phyloP scores from a whole-genome alignment of 2,888 invertebrate species.

The Colletes collaris region DNA sequence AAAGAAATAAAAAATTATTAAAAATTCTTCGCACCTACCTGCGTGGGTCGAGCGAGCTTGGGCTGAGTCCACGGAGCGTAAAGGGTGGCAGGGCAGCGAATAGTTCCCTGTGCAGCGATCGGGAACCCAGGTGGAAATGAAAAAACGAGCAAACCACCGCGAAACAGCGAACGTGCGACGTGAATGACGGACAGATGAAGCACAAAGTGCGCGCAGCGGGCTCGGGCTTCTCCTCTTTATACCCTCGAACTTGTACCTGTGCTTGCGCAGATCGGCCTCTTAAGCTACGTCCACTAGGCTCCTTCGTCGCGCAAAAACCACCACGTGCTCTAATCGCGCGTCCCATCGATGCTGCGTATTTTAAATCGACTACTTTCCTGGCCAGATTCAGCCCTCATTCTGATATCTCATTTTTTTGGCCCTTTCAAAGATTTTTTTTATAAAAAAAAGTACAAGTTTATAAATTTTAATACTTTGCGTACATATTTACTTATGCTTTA shows the following conservation, averaged over 20 bases:
- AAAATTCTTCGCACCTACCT: conserved; percentile 20
- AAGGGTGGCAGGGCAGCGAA: not conserved
- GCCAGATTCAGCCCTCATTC: too few relatives aligned
- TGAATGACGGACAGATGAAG: conserved; percentile 74
- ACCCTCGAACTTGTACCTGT: conserved; percentile 79
- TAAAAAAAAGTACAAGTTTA: too few relatives aligned
- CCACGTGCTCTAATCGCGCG: conserved; percentile 50
- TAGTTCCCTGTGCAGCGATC: not conserved
- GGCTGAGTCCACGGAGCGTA: conserved; percentile 4
- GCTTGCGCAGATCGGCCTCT: conserved; percentile 76
- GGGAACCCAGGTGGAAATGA: not conserved
- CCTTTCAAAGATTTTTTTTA: too few relatives aligned
- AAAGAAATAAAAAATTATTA: too few relatives aligned
- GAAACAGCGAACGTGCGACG: conserved; percentile 63
- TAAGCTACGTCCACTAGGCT: conserved; percentile 58
- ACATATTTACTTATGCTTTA: too few relatives aligned
- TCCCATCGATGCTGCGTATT: conserved; percentile 32
- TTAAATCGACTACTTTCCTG: not conserved
- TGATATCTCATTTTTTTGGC: too few relatives aligned
- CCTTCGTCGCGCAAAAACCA: conserved; percentile 35
- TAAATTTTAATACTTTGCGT: too few relatives aligned
- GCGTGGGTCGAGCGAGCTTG: not conserved
- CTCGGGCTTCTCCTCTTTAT: conserved; percentile 78
- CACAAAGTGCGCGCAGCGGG: conserved; percentile 78
- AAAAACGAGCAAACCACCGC: conserved; percentile 19